Base-by-base conservation (phyloP, 2,113 vertebrate genomes). In the Sapayoa aenigma region DNA sequence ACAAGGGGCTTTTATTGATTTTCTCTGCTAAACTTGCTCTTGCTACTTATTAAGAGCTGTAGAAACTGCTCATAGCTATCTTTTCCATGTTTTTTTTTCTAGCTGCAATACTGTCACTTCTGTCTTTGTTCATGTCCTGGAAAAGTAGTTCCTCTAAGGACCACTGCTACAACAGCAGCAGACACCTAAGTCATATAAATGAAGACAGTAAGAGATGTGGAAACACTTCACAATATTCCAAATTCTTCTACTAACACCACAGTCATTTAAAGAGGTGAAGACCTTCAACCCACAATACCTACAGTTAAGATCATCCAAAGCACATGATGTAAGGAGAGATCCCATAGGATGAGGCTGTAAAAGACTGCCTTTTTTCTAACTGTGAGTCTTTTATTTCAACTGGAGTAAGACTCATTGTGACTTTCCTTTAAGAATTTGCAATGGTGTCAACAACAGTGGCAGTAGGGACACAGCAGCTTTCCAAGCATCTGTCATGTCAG, bases 1-100 rank as follows among this genome's bases (percentile, higher is more conserved):
- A 93, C 83, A 90, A 84, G 76, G 60, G 73, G 39, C 9, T 93
- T 71, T 71, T 93, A 91, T 90, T 87, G 95, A 82, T 94, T 97
- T 94, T 80, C 52, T 93, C 75, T 90, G 60, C 86, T 77, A 80
- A 88, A 44, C 42, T 85, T 90, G 76, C 47, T 86, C 47, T 84
- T 74, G 55, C 56, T 94, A 49, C 82, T 90, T 86, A 93, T 88
- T 90, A 93, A 92, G 76, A 96, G 55, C 53, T 63, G 50, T 84
- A 50, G 83, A 96, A 96, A 94, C 68, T 91, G 76, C 80, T 87
- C 63, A 74, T 52, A 83, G 92, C 85, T 68, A 91, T 82, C 58
- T 93, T 87, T 87, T 76, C 41, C 80, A 55, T 92, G 56, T 31
- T 60, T 83, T 65, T 69, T 82, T 84, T 88, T 74, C 84, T 90